Evolutionary conservation across 2,797 vertebrate species (phyloP).

Genomic region (Eulemur mongoz): DNA sequence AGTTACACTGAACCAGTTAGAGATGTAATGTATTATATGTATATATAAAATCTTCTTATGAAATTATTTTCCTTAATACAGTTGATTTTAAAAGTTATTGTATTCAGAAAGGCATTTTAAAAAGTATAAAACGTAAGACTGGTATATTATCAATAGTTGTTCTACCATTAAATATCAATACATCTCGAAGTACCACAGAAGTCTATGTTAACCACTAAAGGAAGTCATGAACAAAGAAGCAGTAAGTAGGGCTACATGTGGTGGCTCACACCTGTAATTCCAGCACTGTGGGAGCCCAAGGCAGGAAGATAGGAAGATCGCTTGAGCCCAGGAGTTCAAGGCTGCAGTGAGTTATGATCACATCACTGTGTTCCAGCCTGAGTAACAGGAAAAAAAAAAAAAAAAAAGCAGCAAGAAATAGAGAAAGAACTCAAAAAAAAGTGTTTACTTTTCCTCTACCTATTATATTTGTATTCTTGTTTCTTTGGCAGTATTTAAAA

Average conservation of each 20-base stretch:
- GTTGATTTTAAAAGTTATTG: not conserved
- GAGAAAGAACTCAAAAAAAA: not conserved
- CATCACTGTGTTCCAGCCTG: not conserved
- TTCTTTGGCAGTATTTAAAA: not conserved
- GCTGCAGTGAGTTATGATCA: not conserved
- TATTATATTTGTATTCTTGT: not conserved
- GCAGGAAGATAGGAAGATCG: not conserved
- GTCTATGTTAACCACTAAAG: not conserved
- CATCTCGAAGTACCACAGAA: not conserved
- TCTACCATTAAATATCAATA: not conserved
- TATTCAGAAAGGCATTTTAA: not conserved
- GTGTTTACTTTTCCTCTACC: not conserved
- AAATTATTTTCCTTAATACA: conserved; percentile 2
- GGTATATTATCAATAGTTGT: not conserved
- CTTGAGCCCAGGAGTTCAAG: not conserved
- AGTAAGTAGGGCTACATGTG: not conserved
- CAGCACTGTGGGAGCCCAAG: not conserved
- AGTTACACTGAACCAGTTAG: not conserved
- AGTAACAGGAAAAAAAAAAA: no score
- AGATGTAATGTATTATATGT: not conserved
- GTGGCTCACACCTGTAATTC: not conserved
- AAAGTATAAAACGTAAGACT: not conserved
- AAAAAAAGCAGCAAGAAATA: not conserved
- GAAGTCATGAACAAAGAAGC: not conserved
- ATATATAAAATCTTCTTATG: not conserved